These are phyloP conservation scores for Danio aesculapii DNA, from an alignment of 2,797 vertebrate genomes.

Conservation along the genomic window DNA sequence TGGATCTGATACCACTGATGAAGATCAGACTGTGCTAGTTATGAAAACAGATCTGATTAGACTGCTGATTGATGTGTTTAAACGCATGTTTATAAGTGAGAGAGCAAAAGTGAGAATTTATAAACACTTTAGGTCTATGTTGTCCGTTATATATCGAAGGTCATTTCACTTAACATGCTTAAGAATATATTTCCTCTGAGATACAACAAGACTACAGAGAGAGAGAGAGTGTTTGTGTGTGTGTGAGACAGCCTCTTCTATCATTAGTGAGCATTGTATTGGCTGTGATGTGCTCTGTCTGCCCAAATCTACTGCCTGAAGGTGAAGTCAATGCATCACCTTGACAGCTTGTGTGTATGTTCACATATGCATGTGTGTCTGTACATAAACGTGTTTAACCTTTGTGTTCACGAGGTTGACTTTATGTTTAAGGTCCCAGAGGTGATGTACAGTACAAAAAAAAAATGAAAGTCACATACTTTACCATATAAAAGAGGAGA, in stretches of 20 bases:
- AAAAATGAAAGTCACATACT: too few relatives aligned
- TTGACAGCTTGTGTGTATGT: conserved; percentile 42
- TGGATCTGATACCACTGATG: conserved; percentile 12
- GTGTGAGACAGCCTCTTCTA: conserved; percentile 71
- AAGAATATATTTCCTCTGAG: conserved; percentile 40
- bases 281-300: conserved; percentile 72
- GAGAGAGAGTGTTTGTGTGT: conserved; percentile 52
- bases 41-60: conserved; percentile 16
- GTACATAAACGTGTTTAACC: conserved; percentile 62
- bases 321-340: conserved; percentile 73
- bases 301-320: conserved; percentile 68
- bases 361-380: conserved; percentile 34
- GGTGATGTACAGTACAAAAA: not conserved
- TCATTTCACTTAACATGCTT: conserved; percentile 54
- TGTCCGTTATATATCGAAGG: conserved; percentile 24
- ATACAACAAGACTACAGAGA: conserved; percentile 53
- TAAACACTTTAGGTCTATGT: not conserved
- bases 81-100: not conserved
- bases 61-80: conserved; percentile 15
- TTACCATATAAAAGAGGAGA: too few relatives aligned
- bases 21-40: conserved; percentile 55
- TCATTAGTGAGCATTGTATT: conserved; percentile 76
- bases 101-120: not conserved
- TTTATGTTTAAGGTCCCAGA: not conserved
- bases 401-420: not conserved